phyloP scores from a whole-genome alignment of 1,140 invertebrate species.

The Zaprionus kolodkinae region DNA sequence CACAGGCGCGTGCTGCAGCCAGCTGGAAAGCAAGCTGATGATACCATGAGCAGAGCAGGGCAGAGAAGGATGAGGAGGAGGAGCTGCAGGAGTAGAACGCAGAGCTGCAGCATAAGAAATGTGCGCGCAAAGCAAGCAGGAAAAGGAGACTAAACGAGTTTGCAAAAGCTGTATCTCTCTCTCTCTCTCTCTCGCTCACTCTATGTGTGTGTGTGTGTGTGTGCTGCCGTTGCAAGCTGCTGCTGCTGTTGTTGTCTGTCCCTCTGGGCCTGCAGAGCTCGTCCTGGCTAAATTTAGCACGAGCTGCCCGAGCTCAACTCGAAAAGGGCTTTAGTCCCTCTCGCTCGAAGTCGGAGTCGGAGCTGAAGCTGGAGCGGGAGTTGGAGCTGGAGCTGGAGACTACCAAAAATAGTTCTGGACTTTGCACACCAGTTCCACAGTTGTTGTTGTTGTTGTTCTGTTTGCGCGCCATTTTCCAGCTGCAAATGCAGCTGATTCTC shows the following conservation, averaged over 20 bases:
- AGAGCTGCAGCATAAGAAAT: conserved; percentile 6
- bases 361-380: conserved; percentile 4
- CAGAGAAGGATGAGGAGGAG: neutral
- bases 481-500: conserved; percentile 17
- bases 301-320: conserved; percentile 49
- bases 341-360: neutral
- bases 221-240: conserved; percentile 7
- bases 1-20: conserved; percentile 38
- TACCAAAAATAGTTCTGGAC: conserved; percentile 57
- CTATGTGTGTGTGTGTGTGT: neutral
- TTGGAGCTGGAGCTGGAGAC: neutral
- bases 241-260: conserved; percentile 2
- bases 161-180: neutral
- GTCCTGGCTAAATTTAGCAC: conserved; percentile 70
- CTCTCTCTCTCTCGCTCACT: too few relatives aligned
- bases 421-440: conserved; percentile 43
- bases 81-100: conserved; percentile 13
- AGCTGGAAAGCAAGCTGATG: neutral
- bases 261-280: conserved; percentile 4
- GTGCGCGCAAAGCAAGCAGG: conserved; percentile 46
- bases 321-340: conserved; percentile 43
- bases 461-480: conserved; percentile 57
- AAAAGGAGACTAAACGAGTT: conserved; percentile 59
- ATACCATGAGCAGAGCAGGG: neutral
- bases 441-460: conserved; percentile 16